Evolutionary conservation across 2,888 invertebrate species (phyloP), one percentile per base, ranked within the genome.

Genomic region (Scotopteryx bipunctaria): DNA sequence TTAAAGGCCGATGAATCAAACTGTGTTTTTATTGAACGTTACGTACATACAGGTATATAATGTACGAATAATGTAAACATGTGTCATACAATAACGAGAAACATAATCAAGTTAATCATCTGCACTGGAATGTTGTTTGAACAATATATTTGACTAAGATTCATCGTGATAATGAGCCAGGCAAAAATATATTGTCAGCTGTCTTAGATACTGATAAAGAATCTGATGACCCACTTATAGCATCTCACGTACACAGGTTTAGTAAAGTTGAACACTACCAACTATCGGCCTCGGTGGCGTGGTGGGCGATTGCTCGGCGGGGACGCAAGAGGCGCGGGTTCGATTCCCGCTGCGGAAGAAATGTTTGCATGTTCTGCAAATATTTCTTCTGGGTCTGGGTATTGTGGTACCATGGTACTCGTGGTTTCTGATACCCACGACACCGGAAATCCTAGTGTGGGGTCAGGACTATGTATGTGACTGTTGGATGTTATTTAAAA

Each of bases 111-210:
- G 44, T 42, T 54, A 59, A 57, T 56, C 48, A 56, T 50, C 57
- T 55, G 60, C 62, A 62, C 55, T 60, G 52, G 45, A 58, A 46
- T 51, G 52, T 36, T 53, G 45, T 56, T 59, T 55, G 50, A 46
- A 41, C 53, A 27, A 46, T 38, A 49, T 62, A 38, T 52, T 56
- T 58, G 48, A 17, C 4, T 13, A 47, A 58, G 62, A 54, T 57
- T 55, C 54, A 59, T 53, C n/a, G n/a, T n/a, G n/a, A n/a, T 54
- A 57, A 53, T 59, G 35, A 31, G 19, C 37, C 23, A 40, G 59
- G 53, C 57, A 59, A 55, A 25, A 49, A 59, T 41, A 36, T 54
- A 59, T 57, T 57, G 55, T 53, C 53, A 53, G 29, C 14, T 44
- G 2, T 25, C 31, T 51, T 25, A 37, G 23, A 45, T 40, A 33